Base-by-base conservation (phyloP, 1,140 invertebrate species). In the Conus betulinus region DNA sequence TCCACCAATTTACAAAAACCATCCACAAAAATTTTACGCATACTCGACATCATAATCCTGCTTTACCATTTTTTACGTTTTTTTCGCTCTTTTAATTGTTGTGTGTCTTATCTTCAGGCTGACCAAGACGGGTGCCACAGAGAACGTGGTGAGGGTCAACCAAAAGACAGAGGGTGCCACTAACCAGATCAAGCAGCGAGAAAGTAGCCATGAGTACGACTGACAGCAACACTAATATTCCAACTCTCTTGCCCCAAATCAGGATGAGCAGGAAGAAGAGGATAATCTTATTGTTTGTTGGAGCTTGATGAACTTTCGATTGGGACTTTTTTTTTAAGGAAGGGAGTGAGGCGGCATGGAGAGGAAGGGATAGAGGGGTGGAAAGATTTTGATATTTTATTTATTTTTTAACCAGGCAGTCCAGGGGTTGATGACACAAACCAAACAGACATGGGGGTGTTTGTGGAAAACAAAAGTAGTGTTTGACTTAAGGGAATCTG, bases 121-220 rank as follows among this genome's bases (percentile, higher is more conserved):
- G 39, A 93, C 93, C 8, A 91, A 93, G 85, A 91, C 91, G 51
- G 92, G 91, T 60, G 85, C 84, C 17, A 90, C 90, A 85, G 92
- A 93, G 11, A 85, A 39, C 13, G 63, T 93, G 4, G 91, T 91
- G 10, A 90, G 90, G 86, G 93, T 93, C 8, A 93, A 92, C 78
- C 90, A 93, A 79, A 90, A 87, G 51, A 87, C 74, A 17, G 79
- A 85, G 63, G 86, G 81, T 10, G 81, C 82, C 52, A 85, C 57
- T 15, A 89, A 89, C 20, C 88, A 85, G 25, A 85, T 90, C 20
- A 93, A 93, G 90, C 92, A 93, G 89, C 87, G 92, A 27, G 93
- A 93, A 84, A 93, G 91, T 87, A 90, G 89, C 63, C 93, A 93
- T 88, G 93, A 93, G 81, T 93, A 92, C 88, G 93, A 93, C 67